phyloP scores from a whole-genome alignment of 1,140 invertebrate species.

The Magallana ariakensis region DNA sequence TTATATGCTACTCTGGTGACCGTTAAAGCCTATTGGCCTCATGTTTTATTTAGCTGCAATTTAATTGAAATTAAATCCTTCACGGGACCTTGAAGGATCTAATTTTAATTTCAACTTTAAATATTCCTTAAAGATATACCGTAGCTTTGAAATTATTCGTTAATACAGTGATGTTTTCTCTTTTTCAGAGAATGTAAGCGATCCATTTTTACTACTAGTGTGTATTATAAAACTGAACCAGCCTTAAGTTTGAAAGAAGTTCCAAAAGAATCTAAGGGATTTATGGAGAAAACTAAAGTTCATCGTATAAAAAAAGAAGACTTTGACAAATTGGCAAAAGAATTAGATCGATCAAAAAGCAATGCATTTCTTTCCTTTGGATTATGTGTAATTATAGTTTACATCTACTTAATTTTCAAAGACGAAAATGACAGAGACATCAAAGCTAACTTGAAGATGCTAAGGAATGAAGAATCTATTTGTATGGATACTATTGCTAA shows the following conservation, averaged over 20 bases:
- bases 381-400: neutral
- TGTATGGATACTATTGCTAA: neutral
- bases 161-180: neutral
- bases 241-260: too few species aligned
- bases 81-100: too few species aligned
- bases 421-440: conserved; percentile 14
- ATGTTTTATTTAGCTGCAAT: too few species aligned
- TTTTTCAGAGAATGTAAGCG: neutral
- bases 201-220: neutral
- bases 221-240: neutral
- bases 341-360: neutral
- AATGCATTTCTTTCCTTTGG: conserved; percentile 4
- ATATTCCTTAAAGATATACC: too few species aligned
- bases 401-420: neutral
- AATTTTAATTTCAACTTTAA: too few species aligned
- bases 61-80: too few species aligned
- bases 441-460: neutral
- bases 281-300: neutral
- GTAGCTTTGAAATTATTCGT: too few species aligned
- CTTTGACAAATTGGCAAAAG: neutral
- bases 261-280: neutral
- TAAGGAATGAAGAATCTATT: neutral
- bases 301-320: neutral
- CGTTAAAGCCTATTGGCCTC: too few species aligned
- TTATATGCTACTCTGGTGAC: too few species aligned